Percentiles rank a stretch among this genome's conserved stretches.
phyloP scores from a whole-genome alignment of 2,113 vertebrate genomes.

The Phalacrocorax pelagicus region DNA sequence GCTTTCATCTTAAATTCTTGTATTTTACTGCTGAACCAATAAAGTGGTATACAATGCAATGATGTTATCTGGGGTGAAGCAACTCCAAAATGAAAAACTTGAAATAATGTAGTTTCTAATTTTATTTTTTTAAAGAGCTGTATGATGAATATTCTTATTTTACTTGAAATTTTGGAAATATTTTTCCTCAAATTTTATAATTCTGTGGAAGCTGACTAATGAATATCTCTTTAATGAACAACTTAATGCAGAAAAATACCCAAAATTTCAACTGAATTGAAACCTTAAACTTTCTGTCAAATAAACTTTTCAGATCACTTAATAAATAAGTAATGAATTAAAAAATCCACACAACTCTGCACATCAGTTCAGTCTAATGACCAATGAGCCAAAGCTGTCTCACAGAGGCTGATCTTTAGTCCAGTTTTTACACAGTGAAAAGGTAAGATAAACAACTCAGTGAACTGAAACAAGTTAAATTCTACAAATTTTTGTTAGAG shows the following conservation, averaged over 20 bases:
- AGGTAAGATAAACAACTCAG: background rate
- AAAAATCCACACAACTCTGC: background rate
- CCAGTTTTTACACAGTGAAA: background rate
- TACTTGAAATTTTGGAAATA: background rate
- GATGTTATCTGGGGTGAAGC: background rate
- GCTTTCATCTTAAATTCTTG: background rate
- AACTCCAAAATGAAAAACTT: background rate
- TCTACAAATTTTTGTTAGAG: background rate
- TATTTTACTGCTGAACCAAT: background rate
- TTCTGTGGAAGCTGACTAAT: background rate
- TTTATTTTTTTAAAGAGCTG: background rate
- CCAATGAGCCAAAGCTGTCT: background rate
- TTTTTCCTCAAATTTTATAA: background rate
- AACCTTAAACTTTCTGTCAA: background rate
- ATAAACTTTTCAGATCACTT: background rate
- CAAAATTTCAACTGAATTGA: background rate
- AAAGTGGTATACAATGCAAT: background rate
- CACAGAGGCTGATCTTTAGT: background rate
- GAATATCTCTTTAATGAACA: background rate
- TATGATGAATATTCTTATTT: background rate
- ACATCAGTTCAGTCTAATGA: background rate
- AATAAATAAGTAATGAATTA: background rate
- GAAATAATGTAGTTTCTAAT: background rate
- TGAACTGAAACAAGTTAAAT: background rate
- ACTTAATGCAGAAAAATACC: background rate